phyloP scores from a whole-genome alignment of 1,140 invertebrate genomes.

The Vanessa atalanta region DNA sequence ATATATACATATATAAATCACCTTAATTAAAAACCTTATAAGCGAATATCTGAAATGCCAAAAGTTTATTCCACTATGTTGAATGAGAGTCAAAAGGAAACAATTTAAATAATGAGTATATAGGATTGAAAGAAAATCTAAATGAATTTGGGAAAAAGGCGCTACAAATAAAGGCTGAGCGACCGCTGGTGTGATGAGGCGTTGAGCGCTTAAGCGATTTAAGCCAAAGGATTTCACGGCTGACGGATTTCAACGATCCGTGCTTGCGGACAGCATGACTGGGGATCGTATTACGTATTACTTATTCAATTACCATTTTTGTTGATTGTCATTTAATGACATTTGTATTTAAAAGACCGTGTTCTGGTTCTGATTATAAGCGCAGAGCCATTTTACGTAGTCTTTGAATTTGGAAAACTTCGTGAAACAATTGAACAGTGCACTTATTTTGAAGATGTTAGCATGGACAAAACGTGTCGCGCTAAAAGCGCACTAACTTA shows the following conservation, averaged over 20 bases:
- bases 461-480: too few relatives aligned
- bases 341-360: too few relatives aligned
- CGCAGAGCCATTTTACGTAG: too few relatives aligned
- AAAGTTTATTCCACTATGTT: neutral
- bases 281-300: slow-evolving; percentile 50
- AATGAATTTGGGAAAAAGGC: slow-evolving; percentile 43
- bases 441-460: too few relatives aligned
- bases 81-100: neutral
- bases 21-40: too few relatives aligned
- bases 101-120: slow-evolving; percentile 1
- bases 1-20: too few relatives aligned
- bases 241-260: slow-evolving; percentile 69
- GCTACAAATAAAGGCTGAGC: slow-evolving; percentile 62
- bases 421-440: too few relatives aligned
- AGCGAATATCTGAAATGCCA: too few relatives aligned
- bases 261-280: slow-evolving; percentile 61
- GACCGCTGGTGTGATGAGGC: slow-evolving; percentile 62
- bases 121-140: neutral
- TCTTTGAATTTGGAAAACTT: too few relatives aligned
- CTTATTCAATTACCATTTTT: neutral
- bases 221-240: slow-evolving; percentile 78
- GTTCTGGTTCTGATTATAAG: too few relatives aligned
- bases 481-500: too few relatives aligned
- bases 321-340: neutral
- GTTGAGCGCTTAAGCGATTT: slow-evolving; percentile 74